phyloP scores from a whole-genome alignment of 2,113 vertebrate species.

The Lonchura striata region DNA sequence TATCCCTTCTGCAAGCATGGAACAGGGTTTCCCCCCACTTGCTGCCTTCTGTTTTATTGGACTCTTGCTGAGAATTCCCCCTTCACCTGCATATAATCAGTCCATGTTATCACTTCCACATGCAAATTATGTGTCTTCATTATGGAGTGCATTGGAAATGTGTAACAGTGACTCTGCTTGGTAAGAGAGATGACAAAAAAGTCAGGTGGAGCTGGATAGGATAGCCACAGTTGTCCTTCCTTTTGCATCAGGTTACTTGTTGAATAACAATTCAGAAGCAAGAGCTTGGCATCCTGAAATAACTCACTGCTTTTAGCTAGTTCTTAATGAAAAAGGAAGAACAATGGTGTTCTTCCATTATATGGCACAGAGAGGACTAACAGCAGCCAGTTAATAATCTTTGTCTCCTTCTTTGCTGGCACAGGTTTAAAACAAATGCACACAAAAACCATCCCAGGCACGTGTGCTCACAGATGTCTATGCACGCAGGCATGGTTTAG shows the following conservation, averaged over 20 bases:
- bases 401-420: slow-evolving; percentile 33
- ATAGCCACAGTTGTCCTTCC: background rate
- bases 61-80: background rate
- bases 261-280: slow-evolving; percentile 28
- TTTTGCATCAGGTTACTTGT: background rate
- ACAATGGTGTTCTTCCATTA: background rate
- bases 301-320: slow-evolving; percentile 27
- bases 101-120: background rate
- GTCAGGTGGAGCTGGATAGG: background rate
- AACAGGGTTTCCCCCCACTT: background rate
- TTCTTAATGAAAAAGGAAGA: slow-evolving; percentile 47
- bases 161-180: background rate
- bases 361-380: slow-evolving; percentile 39
- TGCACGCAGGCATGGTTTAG: slow-evolving; percentile 30
- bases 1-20: background rate
- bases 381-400: slow-evolving; percentile 44
- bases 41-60: background rate
- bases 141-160: background rate
- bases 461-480: slow-evolving; percentile 15
- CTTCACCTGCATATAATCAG: background rate
- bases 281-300: background rate
- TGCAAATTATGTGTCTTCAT: background rate
- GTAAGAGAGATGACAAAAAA: background rate
- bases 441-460: slow-evolving; percentile 18
- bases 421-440: slow-evolving; percentile 39